Conservation (phyloP, 2,113 vertebrate species). For the Elephantulus edwardii region DNA sequence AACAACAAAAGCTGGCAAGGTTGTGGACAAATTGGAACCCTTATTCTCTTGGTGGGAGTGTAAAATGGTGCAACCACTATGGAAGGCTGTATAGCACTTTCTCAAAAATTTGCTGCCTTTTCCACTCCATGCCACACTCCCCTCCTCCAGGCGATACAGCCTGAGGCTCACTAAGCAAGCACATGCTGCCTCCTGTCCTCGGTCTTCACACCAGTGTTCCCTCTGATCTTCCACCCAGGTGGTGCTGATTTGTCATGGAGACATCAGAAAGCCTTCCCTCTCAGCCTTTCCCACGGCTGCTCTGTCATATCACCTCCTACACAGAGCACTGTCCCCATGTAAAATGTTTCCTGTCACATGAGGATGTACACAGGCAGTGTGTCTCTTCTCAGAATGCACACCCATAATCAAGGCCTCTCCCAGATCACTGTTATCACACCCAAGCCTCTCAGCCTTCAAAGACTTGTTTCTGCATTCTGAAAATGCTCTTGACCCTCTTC, state of each 20-base stretch:
- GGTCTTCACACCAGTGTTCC: fast-evolving
- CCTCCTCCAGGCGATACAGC: fast-evolving
- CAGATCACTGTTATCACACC: background rate
- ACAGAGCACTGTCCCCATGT: background rate
- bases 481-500: background rate
- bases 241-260: too few species aligned
- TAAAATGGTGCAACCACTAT: too few species aligned
- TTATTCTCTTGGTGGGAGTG: too few species aligned
- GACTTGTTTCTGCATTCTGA: background rate
- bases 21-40: too few species aligned
- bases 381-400: background rate
- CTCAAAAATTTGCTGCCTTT: too few species aligned
- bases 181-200: fast-evolving
- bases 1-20: too few species aligned
- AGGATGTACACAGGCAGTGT: fast-evolving
- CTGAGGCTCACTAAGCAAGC: fast-evolving
- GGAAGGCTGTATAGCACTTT: too few species aligned
- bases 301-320: background rate
- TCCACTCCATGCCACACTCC: too few species aligned
- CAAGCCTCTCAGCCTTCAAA: fast-evolving
- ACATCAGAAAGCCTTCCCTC: background rate
- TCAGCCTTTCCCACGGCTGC: background rate
- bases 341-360: background rate
- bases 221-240: background rate
- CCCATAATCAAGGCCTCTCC: too few species aligned